Evolutionary conservation across 1,140 invertebrate genomes (phyloP), one percentile per base, ranked within the genome.

Genomic region (Lucilia sericata): DNA sequence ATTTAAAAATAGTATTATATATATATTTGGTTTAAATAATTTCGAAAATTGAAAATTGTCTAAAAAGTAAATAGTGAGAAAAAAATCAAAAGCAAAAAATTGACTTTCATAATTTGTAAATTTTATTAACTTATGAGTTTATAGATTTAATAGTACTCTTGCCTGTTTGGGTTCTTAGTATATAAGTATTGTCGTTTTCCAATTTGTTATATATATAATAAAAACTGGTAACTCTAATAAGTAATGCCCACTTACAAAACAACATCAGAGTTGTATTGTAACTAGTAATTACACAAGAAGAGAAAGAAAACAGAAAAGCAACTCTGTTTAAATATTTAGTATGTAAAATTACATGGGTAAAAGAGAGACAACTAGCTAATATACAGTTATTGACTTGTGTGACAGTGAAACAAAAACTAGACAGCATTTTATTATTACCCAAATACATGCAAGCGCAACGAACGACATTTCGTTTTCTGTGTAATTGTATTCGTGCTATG

Each of bases 401-500:
- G 81, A 42, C 81, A 82, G 80, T 82, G 49, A 60, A 70, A 47
- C 25, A 21, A 65, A 70, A 70, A 82, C 30, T 82, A 13, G 82
- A 14, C 49, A 82, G 34, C 36, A 70, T 19, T 70, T 74, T 34
- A 60, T 36, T 13, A 30, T 36, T 13, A 30, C 14, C 81, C 82
- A 82, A 65, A 82, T 82, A 65, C 82, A 82, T 82, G 49, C 51
- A 30, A 82, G 47, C 81, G 49, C 30, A n/a, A 78, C 81, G 81
- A 82, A 65, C 55, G 82, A 78, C 34, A 78, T 78, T 78, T 82
- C 82, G 82, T 82, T 82, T 70, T 82, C 65, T 82, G 82, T 82
- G 81, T 82, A 80, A 80, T 65, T 82, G 82, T 82, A 82, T 82
- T 82, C 82, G 82, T 82, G 82, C 82, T 70, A 65, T 82, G 82